Percentiles rank a stretch among this genome's conserved stretches.
Conservation (phyloP, 1,140 invertebrate species). For the Formica exsecta region DNA sequence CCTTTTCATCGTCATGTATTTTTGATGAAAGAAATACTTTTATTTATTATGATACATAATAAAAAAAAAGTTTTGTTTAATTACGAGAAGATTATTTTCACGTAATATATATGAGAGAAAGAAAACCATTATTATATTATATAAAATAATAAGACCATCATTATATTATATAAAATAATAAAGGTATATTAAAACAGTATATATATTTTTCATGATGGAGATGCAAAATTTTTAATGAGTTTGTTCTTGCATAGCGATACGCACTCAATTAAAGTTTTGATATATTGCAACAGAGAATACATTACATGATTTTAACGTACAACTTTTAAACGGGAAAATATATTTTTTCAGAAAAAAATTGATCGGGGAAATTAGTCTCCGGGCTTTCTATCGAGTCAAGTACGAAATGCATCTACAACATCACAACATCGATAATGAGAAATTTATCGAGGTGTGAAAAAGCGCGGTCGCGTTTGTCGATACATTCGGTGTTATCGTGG, state of each 20-base stretch:
- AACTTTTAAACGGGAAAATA: not conserved
- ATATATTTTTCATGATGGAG: not conserved
- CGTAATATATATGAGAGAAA: too few relatives aligned
- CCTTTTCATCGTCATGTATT: not conserved
- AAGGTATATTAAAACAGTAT: not conserved
- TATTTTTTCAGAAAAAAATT: not conserved
- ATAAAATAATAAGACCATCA: not conserved
- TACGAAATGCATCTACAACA: not conserved
- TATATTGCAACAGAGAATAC: too few relatives aligned
- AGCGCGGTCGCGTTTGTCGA: constrained; percentile 45
- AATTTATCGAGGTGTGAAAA: constrained; percentile 52
- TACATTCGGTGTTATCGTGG: constrained; percentile 49
- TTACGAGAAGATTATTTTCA: not conserved
- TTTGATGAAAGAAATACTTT: not conserved
- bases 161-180: not conserved
- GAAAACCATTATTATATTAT: too few relatives aligned
- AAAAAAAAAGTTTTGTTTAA: not conserved
- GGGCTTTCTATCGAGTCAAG: not conserved
- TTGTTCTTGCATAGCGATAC: not conserved
- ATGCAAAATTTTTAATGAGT: not conserved
- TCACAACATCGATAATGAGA: constrained; percentile 43
- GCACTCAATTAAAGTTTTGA: not conserved
- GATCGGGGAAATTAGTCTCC: not conserved
- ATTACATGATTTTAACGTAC: not conserved
- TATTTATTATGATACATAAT: not conserved